A percentile compares a stretch with the other conserved stretches of the same genome.
Evolutionary conservation across 2,888 invertebrate genomes (phyloP).

Genomic region (Scrobipalpa costella): DNA sequence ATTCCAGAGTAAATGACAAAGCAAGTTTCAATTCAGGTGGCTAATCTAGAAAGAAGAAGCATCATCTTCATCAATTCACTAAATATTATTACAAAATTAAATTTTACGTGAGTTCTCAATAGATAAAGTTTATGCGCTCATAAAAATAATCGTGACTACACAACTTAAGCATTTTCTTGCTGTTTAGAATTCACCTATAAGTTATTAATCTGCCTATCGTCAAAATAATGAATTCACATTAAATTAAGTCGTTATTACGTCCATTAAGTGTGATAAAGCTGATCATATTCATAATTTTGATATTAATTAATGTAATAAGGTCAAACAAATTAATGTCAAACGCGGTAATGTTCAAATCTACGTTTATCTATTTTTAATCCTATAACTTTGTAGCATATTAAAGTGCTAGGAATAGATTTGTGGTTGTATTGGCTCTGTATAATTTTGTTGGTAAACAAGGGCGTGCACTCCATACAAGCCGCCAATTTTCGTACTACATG

Average conservation of each 20-base stretch:
- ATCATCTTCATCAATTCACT: no score
- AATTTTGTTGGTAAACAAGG: no score
- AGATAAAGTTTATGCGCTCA: not conserved
- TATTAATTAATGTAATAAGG: not conserved
- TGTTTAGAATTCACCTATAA: no score
- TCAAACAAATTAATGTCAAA: conserved; percentile 2
- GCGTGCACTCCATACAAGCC: no score
- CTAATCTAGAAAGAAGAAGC: no score
- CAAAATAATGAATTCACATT: conserved; percentile 6
- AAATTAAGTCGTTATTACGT: conserved; percentile 1
- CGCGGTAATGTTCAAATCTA: not conserved
- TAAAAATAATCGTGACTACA: not conserved
- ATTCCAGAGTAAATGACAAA: no score
- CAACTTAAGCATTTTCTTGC: not conserved
- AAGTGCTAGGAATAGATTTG: not conserved
- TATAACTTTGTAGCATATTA: not conserved
- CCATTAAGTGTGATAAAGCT: not conserved
- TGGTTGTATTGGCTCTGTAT: no score
- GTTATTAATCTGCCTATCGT: not conserved
- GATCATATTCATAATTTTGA: conserved; percentile 3
- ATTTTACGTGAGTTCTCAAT: not conserved
- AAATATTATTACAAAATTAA: no score
- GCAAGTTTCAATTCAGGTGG: no score
- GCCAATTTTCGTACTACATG: no score
- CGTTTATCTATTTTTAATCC: conserved; percentile 8